Evolutionary conservation across 2,797 vertebrate species (phyloP), one percentile per base, ranked within the genome.

Genomic region (Mormyrops attenuatus): DNA sequence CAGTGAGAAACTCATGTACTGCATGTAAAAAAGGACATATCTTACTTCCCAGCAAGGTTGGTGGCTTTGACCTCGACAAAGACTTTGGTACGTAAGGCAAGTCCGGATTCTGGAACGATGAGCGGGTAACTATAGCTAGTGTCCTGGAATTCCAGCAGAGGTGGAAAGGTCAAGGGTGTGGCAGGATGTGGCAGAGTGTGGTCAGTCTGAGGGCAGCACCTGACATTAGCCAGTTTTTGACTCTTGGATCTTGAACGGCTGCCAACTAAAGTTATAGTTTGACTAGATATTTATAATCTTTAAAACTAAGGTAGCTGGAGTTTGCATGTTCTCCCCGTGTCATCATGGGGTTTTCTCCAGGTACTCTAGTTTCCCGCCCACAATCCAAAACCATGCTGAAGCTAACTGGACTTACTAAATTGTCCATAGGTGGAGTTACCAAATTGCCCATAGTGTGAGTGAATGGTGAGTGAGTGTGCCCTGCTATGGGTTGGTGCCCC

Each of bases 31-130:
- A 85, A 50, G 22, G 44, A 34, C 49, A 86, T 50, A 8, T 26
- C 96, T 94, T 95, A 97, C 96, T 95, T 97, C 92, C 95, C 95
- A 30, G 96, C 96, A 85, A 97, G 93, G 92, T 96, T 96, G 38
- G 92, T 90, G 13, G 95, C 94, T 88, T 95, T 94, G 34, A 97
- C 95, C 90, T 96, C 94, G 86, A 96, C 95, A 8, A 94, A 95
- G 90, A 97, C 52, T 66, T 89, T 93, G 5, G 92, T 93, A 22
- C 93, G 91, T 44, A 96, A 93, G 15, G 92, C 90, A 57, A 97
- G 92, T 1, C 96, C 96, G 9, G 85, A 85, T 0, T 93, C 26
- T 9, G 96, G 95, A 2, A 95, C 89, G 1, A 91, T 73, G 90
- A 97, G 90, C 0, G 92, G 94, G 30, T 90, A 30, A 3, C 0